Evolutionary conservation across 1,140 invertebrate species (phyloP), one percentile per base, ranked within the genome.

Genomic region (Sarcophaga bullata): DNA sequence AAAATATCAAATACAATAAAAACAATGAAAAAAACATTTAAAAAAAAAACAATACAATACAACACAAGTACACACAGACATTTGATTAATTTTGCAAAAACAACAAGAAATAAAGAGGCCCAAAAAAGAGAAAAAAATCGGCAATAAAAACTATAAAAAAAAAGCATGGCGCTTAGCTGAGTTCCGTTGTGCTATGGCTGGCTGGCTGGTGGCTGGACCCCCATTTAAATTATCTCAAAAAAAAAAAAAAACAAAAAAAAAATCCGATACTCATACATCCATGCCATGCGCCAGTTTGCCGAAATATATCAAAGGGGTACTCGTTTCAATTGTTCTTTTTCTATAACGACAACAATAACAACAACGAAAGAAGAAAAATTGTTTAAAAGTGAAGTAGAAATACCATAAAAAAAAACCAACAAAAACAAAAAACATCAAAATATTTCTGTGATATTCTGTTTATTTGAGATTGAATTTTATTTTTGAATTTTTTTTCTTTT

Each of bases 61-160:
- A 19, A 2, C 17, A 73, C 17, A 73, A 73, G 47, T 75, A 75
- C 15, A 75, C 15, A 50, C 75, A 50, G 75, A 78, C 75, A 78
- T 78, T 78, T 78, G 75, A 78, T 78, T 78, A 78, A 78, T 48
- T 78, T 78, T 78, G 75, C 75, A 78, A 78, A 78, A 78, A 78
- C 9, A 49, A 5, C 19, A n/a, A 78, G 50, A 47, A 76, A 76
- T 11, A 73, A 15, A 10, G 15, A 76, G 47, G 9, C n/a, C 50
- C 62, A 72, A 72, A 19, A 72, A 72, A 19, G 19, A 72, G 19
- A 72, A 72, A 19, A 17, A 72, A 72, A 19, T 37, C 25, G 25
- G 25, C 25, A 37, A 37, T 37, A 37, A 37, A 37, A 37, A 1
- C 25, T 37, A n/a, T n/a, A 37, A 37, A 37, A 37, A 37, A 37